Evolutionary conservation across 2,888 invertebrate genomes (phyloP).

Genomic region (Apomyelois bistriatella): DNA sequence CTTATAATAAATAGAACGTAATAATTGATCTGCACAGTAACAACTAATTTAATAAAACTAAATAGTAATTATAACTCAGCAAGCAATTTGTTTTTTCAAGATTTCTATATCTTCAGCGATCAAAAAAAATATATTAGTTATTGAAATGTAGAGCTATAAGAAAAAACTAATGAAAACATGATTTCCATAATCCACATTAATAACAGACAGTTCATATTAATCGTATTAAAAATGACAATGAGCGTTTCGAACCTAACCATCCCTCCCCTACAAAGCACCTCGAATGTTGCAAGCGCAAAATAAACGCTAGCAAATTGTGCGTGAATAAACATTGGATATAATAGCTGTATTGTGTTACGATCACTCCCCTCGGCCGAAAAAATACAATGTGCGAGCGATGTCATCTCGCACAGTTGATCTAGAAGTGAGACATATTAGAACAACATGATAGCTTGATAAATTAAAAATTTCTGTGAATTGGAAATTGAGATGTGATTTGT

Average conservation of each 20-base stretch:
- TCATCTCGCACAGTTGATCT: slow-evolving; percentile 31
- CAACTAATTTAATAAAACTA: too few species aligned
- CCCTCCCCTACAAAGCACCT: slow-evolving; percentile 32
- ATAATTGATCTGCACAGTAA: too few species aligned
- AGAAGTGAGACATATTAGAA: slow-evolving; percentile 27
- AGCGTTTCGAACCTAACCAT: slow-evolving; percentile 20
- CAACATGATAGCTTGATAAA: slow-evolving; percentile 1
- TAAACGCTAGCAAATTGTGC: slow-evolving; percentile 77
- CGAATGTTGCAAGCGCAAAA: slow-evolving; percentile 64
- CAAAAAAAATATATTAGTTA: too few species aligned
- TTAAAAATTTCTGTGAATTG: background rate
- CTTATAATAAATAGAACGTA: too few species aligned
- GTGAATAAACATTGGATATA: slow-evolving; percentile 72
- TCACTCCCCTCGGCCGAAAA: slow-evolving; percentile 33
- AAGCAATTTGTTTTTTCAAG: too few species aligned
- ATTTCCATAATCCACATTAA: slow-evolving; percentile 15
- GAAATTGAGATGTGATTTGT: too few species aligned
- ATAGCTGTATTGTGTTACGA: slow-evolving; percentile 71
- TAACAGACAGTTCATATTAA: slow-evolving; percentile 34
- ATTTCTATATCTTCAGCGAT: too few species aligned
- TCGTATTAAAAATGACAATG: slow-evolving; percentile 44
- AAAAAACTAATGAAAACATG: background rate
- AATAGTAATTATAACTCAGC: too few species aligned
- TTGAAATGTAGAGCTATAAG: too few species aligned
- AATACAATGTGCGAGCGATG: slow-evolving; percentile 23